Evolutionary conservation across 2,888 invertebrate genomes (phyloP), one percentile per base, ranked within the genome.

Genomic region (Caenorhabditis afra): DNA sequence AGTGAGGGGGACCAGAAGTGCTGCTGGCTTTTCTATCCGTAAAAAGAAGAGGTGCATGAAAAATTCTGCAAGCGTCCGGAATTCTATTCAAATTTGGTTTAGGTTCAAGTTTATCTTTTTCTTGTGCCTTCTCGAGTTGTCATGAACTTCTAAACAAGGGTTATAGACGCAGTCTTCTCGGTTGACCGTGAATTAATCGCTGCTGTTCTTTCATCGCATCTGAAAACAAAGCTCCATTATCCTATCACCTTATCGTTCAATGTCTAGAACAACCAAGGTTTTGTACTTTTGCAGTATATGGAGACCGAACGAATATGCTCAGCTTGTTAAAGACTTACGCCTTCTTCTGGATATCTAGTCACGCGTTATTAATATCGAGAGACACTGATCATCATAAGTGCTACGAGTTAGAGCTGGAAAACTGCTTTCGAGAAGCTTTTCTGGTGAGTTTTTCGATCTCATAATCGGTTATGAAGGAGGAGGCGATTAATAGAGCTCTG

Each of bases 351-450:
- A 29, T 29, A 3, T 29, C 29, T 29, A 29, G 29, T 29, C 23
- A 41, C n/a, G 10, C 62, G n/a, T 78, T 78, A 44, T 66, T 73
- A 37, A 52, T 79, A 16, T 49, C 55, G 1, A 58, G 41, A 29
- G 52, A 67, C 41, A 37, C 29, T 29, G 64, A 79, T 16, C 45
- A 59, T 11, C 52, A 53, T 22, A 53, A 77, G 50, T 86, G 86
- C 61, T 85, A 86, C 49, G 82, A 83, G 23, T 58, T 86, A 18
- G 85, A 86, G 23, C 65, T 86, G 47, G 86, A 86, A 58, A 84
- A 80, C 55, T 86, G 86, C 66, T 86, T 86, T 53, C 70, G 86
- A 0, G 81, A 85, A 58, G 83, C 84, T 3, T 86, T 86, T 75
- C 35, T 86, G 79, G 86, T 84, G 49, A 53, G 79, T 82, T 73